A percentile compares a stretch with the other conserved stretches of the same genome.
These are phyloP conservation scores for Xestia c-nigrum DNA, from an alignment of 2,888 invertebrate species.

Conservation along the genomic window DNA sequence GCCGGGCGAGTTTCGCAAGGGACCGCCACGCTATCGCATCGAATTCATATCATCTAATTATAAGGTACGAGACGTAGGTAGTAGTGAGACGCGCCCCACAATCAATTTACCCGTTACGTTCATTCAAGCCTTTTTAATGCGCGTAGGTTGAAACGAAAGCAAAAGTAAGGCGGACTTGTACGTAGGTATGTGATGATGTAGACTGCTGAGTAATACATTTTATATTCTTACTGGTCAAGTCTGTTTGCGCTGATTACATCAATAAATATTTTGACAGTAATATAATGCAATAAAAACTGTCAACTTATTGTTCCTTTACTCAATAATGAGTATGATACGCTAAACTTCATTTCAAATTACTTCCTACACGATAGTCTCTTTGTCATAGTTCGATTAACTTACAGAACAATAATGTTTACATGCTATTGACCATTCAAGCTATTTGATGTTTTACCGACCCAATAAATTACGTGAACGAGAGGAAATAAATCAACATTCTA, in stretches of 20 bases:
- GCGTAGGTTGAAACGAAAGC: constrained; percentile 59
- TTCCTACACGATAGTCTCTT: constrained; percentile 19
- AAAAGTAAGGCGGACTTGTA: constrained; percentile 32
- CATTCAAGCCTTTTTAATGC: constrained; percentile 63
- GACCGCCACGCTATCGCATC: constrained; percentile 86
- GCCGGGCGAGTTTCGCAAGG: constrained; percentile 87
- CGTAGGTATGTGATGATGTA: constrained; percentile 26
- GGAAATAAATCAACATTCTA: constrained; percentile 63
- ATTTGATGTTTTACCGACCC: constrained; percentile 58
- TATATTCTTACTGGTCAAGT: constrained; percentile 32
- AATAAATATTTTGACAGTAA: constrained; percentile 37
- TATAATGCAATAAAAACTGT: constrained; percentile 20
- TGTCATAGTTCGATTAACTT: constrained; percentile 37
- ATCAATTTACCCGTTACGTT: constrained; percentile 71
- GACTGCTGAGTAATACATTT: constrained; percentile 39
- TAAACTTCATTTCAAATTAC: neutral
- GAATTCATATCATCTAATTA: constrained; percentile 90
- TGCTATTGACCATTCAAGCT: constrained; percentile 24
- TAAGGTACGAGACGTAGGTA: constrained; percentile 82
- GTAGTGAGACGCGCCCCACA: constrained; percentile 71
- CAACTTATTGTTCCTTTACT: constrained; percentile 14
- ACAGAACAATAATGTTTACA: constrained; percentile 48
- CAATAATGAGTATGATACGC: constrained; percentile 13
- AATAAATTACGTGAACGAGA: constrained; percentile 51
- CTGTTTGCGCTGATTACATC: constrained; percentile 19